phyloP scores from a whole-genome alignment of 2,113 vertebrate species.

The Pterocles gutturalis region DNA sequence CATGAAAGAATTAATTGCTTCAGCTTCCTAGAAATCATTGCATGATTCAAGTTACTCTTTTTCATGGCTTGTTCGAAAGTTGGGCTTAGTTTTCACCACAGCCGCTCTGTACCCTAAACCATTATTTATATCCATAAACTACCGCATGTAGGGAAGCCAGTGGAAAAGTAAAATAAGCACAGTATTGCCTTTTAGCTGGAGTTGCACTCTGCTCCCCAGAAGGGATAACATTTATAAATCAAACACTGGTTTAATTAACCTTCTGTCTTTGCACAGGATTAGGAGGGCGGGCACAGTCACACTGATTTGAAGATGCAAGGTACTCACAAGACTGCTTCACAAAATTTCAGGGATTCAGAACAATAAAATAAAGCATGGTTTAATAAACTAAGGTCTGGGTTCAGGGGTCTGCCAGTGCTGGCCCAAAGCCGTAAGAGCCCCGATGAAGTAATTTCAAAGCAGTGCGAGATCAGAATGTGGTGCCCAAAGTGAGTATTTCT shows the following conservation, averaged over 20 bases:
- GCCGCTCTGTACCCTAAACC: background rate
- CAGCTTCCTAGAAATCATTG: constrained; percentile 42
- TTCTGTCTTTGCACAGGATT: background rate
- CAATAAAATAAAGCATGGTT: background rate
- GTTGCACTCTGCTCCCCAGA: constrained; percentile 31
- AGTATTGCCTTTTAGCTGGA: constrained; percentile 37
- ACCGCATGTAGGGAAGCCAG: background rate
- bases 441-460: background rate
- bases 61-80: background rate
- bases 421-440: background rate
- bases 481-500: background rate
- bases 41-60: constrained; percentile 25
- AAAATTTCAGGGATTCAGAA: background rate
- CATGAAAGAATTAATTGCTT: constrained; percentile 49
- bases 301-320: background rate
- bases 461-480: background rate
- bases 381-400: background rate
- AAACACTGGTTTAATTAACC: constrained; percentile 61
- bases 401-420: background rate
- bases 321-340: background rate
- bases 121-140: constrained; percentile 44
- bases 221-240: constrained; percentile 65
- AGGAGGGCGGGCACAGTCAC: background rate
- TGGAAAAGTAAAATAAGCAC: constrained; percentile 47
- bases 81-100: constrained; percentile 34